Evolutionary conservation across 2,113 vertebrate genomes (phyloP).

Genomic region (Mustelus asterias): DNA sequence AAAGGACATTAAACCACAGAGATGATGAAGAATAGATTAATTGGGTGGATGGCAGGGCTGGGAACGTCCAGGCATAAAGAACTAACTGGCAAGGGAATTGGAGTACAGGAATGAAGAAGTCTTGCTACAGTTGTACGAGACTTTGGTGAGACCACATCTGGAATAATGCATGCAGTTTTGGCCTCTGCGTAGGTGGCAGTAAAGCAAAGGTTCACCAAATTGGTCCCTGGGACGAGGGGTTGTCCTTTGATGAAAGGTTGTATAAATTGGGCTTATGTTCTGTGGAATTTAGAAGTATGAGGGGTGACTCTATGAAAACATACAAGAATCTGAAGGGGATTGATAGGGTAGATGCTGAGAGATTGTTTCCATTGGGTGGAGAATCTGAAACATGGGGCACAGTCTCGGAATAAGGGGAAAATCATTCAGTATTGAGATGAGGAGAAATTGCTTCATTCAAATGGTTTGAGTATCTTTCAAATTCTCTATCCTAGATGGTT

Average conservation of each 20-base stretch:
- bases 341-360: not conserved
- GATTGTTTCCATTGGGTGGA: too few relatives aligned
- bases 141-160: not conserved
- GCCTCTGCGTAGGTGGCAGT: not conserved
- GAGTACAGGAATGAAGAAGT: not conserved
- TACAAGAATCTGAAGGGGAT: not conserved
- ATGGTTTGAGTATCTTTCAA: not conserved
- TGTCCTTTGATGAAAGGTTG: not conserved
- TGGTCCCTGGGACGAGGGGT: not conserved
- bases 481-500: not conserved
- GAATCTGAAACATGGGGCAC: not conserved
- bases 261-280: not conserved
- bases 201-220: not conserved
- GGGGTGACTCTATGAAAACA: not conserved
- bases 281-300: not conserved
- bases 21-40: too few relatives aligned
- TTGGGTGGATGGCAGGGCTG: not conserved
- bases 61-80: not conserved
- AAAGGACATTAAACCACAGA: not conserved
- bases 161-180: not conserved
- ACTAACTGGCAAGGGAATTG: not conserved
- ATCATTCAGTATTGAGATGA: not conserved
- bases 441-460: not conserved
- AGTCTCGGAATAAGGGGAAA: not conserved
- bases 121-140: not conserved